These are phyloP conservation scores for Loripinus fragilis DNA, from an alignment of 2,888 invertebrate genomes.

Conservation along the genomic window DNA sequence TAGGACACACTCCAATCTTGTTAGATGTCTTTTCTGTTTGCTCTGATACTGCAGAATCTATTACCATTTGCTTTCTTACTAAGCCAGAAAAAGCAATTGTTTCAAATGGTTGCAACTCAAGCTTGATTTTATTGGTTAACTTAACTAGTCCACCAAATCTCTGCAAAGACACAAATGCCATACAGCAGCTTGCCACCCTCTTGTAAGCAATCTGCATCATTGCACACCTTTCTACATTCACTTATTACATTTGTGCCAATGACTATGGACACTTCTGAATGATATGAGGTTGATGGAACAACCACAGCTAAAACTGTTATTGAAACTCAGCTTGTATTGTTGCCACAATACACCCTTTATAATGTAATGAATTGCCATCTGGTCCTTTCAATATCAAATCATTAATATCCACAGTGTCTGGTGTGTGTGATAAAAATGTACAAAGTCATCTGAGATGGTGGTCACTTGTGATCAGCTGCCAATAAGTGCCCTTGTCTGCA, in stretches of 20 bases:
- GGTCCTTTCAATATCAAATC: too few species aligned
- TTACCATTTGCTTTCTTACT: not conserved
- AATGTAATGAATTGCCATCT: too few species aligned
- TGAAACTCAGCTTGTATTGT: too few species aligned
- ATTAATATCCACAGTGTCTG: too few species aligned
- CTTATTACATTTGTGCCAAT: constrained; percentile 1
- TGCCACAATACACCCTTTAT: too few species aligned
- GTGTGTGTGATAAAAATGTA: too few species aligned
- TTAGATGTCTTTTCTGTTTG: not conserved
- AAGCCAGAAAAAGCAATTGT: not conserved
- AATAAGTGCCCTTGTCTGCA: too few species aligned
- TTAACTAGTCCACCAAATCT: not conserved
- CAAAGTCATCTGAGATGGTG: too few species aligned
- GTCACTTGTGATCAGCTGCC: too few species aligned
- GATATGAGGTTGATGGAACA: too few species aligned
- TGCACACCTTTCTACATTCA: not conserved
- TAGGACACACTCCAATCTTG: not conserved
- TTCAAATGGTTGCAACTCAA: not conserved
- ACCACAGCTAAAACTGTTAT: too few species aligned
- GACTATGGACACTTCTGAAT: not conserved
- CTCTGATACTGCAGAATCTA: not conserved
- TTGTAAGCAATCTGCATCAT: not conserved
- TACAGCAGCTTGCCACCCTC: not conserved
- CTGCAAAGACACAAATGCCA: not conserved
- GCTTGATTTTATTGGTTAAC: not conserved